phyloP scores from a whole-genome alignment of 2,888 invertebrate genomes.

The Dasypogon diadema region DNA sequence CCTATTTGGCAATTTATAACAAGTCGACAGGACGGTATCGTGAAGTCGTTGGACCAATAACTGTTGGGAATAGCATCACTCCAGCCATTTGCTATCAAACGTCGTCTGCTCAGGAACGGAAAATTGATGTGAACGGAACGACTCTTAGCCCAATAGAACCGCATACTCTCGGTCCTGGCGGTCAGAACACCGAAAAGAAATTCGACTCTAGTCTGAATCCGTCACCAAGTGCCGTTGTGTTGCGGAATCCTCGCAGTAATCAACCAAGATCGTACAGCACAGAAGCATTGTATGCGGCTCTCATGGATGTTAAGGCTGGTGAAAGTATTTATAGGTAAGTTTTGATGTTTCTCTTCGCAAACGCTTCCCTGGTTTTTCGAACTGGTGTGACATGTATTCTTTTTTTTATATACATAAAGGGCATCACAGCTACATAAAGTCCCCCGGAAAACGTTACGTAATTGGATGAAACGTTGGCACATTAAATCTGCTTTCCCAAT shows the following conservation, averaged over 20 bases:
- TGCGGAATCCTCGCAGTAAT: slow-evolving; percentile 60
- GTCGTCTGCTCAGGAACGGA: not conserved
- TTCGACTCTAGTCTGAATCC: slow-evolving; percentile 20
- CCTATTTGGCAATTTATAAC: not conserved
- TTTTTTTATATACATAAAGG: slow-evolving; percentile 67
- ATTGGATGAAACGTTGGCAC: slow-evolving; percentile 75
- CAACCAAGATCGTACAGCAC: slow-evolving; percentile 61
- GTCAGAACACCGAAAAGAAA: too few relatives aligned
- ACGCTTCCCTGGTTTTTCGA: not conserved
- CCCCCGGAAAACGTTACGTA: slow-evolving; percentile 73
- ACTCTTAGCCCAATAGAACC: too few relatives aligned
- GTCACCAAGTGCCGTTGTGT: slow-evolving; percentile 57
- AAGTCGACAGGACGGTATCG: not conserved
- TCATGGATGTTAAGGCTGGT: slow-evolving; percentile 74
- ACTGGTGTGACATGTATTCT: not conserved
- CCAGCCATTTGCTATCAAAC: not conserved
- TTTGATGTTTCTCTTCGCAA: too few relatives aligned
- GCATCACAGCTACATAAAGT: slow-evolving; percentile 74
- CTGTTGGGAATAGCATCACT: not conserved
- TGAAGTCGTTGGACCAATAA: slow-evolving; percentile 10
- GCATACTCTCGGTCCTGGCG: too few relatives aligned
- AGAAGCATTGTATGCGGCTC: slow-evolving; percentile 72
- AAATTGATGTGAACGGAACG: not conserved
- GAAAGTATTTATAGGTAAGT: slow-evolving; percentile 73
- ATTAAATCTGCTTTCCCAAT: slow-evolving; percentile 74